These are phyloP conservation scores for Macrotus californicus DNA, from an alignment of 2,113 vertebrate species.

Conservation along the genomic window DNA sequence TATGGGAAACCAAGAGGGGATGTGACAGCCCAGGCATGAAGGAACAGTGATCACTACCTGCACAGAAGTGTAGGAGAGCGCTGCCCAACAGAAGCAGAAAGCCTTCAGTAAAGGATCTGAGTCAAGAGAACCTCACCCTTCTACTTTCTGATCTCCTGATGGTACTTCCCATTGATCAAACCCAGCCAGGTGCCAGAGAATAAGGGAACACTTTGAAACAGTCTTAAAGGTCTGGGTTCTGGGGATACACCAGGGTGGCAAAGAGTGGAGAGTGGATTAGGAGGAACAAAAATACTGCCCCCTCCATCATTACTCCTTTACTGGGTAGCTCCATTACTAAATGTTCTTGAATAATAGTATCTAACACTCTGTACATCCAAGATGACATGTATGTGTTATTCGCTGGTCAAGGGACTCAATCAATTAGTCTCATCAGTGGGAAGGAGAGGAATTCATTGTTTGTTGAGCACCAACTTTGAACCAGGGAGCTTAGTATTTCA, in stretches of 20 bases:
- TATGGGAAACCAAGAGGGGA: not conserved
- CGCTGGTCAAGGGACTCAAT: not conserved
- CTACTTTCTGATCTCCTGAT: not conserved
- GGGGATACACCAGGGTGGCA: not conserved
- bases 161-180: not conserved
- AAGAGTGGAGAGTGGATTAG: not conserved
- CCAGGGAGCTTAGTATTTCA: not conserved
- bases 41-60: not conserved
- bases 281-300: not conserved
- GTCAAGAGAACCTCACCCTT: not conserved
- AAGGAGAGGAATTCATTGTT: constrained; percentile 1
- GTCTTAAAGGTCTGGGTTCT: not conserved
- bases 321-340: not conserved
- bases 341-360: not conserved
- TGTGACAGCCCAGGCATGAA: not conserved
- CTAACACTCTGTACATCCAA: not conserved
- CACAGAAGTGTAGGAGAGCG: not conserved
- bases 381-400: not conserved
- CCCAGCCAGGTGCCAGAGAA: not conserved
- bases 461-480: not conserved
- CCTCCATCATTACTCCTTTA: not conserved
- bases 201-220: not conserved
- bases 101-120: not conserved
- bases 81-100: not conserved
- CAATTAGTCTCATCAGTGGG: not conserved